phyloP scores from a whole-genome alignment of 2,888 invertebrate species.

The Odontothrips loti region DNA sequence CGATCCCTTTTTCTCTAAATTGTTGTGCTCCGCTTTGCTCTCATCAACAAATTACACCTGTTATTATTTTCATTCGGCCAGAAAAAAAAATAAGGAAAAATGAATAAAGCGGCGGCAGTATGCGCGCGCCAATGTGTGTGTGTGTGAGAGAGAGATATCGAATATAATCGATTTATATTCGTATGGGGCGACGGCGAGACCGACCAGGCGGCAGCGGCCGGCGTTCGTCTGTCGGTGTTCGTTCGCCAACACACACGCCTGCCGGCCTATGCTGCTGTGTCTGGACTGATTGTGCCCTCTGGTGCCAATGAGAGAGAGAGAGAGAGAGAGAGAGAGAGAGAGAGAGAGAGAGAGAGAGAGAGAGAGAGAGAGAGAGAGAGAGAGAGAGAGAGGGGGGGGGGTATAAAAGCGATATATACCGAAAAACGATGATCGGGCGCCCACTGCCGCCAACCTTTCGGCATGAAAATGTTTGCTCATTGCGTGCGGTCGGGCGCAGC shows the following conservation, averaged over 20 bases:
- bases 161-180: conserved; percentile 23
- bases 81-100: too few relatives aligned
- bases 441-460: not conserved
- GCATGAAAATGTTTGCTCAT: conserved; percentile 5
- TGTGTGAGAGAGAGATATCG: not conserved
- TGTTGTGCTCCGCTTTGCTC: not conserved
- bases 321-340: not conserved
- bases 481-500: conserved; percentile 10
- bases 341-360: too few relatives aligned
- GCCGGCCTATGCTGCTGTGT: too few relatives aligned
- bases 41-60: conserved; percentile 26
- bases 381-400: not conserved
- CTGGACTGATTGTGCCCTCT: not conserved
- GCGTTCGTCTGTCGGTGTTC: too few relatives aligned
- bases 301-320: not conserved
- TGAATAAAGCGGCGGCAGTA: too few relatives aligned
- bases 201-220: not conserved
- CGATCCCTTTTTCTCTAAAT: conserved; percentile 1
- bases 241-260: too few relatives aligned
- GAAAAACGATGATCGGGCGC: too few relatives aligned
- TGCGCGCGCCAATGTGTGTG: too few relatives aligned
- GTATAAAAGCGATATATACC: not conserved
- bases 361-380: conserved; percentile 1
- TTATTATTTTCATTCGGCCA: not conserved
- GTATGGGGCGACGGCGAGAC: not conserved